Base-by-base conservation (phyloP, 2,113 vertebrate genomes). In the Astatoreochromis straeleni region DNA sequence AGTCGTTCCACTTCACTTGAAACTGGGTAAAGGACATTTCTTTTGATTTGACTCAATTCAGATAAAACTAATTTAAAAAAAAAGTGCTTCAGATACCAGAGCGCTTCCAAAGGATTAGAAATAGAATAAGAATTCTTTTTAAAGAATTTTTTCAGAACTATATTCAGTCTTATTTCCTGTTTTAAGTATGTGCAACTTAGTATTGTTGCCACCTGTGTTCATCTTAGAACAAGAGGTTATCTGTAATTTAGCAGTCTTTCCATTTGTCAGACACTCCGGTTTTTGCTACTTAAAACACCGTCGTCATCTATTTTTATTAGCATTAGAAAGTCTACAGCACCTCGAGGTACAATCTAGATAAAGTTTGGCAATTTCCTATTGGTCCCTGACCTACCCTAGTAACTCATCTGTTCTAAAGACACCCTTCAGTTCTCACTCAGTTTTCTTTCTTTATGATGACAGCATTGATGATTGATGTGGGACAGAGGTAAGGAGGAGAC, bases 81-180 rank as follows among this genome's bases (percentile, higher is more conserved):
- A 12, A 12, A 84, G 31, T 49, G 70, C 84, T 88, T 92, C 42
- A 80, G 85, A 89, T 54, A 47, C 80, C 7, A 81, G 11, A 49
- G 82, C 70, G 42, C 70, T 91, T 88, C 73, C 29, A 78, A 63
- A 83, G 90, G 88, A 89, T 16, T 80, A 47, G 80, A 83, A 88
- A 94, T 73, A 90, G 91, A 85, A 84, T 85, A 80, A 16, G 11
- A 47, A 33, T 17, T 75, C 1, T 29, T 75, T 47, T 75, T 29
- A 47, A 47, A 75, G 14, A 9, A 11, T 45, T 57, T 57, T 16
- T 81, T n/a, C 19, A 65, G 10, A 17, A 38, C 7, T 45, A 73
- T 45, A 26, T 45, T 45, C 21, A 26, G 17, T 29, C 16, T 40
- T 42, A 60, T 60, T 85, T 85, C 75, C 9, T 21, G 6, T 47